Evolutionary conservation across 2,888 invertebrate species (phyloP), one percentile per base, ranked within the genome.

Genomic region (Argyra leucocephala): DNA sequence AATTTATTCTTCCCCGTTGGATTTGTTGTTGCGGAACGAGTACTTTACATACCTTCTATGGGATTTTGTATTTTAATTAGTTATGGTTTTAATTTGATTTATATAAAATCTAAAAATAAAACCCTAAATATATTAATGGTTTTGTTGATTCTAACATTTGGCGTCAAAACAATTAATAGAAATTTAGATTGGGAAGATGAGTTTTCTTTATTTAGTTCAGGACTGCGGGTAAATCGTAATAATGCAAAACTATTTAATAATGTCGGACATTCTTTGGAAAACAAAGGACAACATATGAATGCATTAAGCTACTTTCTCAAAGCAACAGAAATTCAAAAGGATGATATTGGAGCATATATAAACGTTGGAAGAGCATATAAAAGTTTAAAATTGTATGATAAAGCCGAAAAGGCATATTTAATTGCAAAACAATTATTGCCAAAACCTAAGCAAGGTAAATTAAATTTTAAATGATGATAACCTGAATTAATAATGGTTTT

Each of bases 1-100:
- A 97, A 97, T 83, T 83, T 97, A 63, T 96, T 97, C 82, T 97
- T 97, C 81, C 95, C 96, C 0, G 97, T 97, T 64, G 97, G 97
- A 1, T 97, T 97, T 80, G 97, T 97, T 68, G 90, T 97, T 36
- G 97, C 97, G 2, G 97, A 97, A 81, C 83, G 96, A 70, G 90
- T 97, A 61, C 84, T 97, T 5, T 97, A 97, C 80, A 93, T 95
- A 83, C 97, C 97, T 0, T 96, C 96, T 18, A 96, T 97, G 95
- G 97, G 97, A 64, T 96, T 93, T 83, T 96, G 96, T 75, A 85
- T 97, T 78, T 83, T 97, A 23, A 85, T 96, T 3, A 94, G 93
- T 3, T 92, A 92, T 74, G 94, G 94, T 48, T 93, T 87, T 87
- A 84, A 86, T 69, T 81, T 88, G 66, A 74, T 90, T 31, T 83